These are phyloP conservation scores for Recurvirostra avosetta DNA, from an alignment of 2,113 vertebrate genomes.

Conservation along the genomic window DNA sequence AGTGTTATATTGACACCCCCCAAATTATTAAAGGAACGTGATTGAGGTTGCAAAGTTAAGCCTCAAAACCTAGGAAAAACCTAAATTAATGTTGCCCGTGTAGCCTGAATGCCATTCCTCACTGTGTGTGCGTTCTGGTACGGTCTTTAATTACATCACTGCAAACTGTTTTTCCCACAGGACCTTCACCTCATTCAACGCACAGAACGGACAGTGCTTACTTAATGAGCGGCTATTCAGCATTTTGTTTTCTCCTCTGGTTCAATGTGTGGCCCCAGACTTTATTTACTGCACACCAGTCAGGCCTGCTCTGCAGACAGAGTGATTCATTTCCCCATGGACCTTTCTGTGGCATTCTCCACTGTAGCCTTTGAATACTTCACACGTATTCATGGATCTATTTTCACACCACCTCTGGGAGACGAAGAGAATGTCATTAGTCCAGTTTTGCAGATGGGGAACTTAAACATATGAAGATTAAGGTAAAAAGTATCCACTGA, in stretches of 20 bases:
- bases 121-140: not conserved
- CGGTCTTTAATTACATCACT: conserved; percentile 42
- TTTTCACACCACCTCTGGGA: not conserved
- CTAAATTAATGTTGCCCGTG: not conserved
- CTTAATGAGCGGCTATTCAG: conserved; percentile 52
- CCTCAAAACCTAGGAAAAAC: not conserved
- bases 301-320: conserved; percentile 1
- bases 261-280: conserved; percentile 17
- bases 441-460: not conserved
- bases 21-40: not conserved
- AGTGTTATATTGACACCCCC: not conserved
- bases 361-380: not conserved
- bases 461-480: not conserved
- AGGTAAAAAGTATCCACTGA: not conserved
- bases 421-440: not conserved
- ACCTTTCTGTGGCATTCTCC: conserved; percentile 1
- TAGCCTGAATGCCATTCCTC: not conserved
- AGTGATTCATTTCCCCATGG: conserved; percentile 4
- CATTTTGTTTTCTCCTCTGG: not conserved
- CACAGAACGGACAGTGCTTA: conserved; percentile 12
- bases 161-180: conserved; percentile 36
- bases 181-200: not conserved
- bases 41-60: not conserved
- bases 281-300: not conserved
- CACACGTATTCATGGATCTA: not conserved